Evolutionary conservation across 2,888 invertebrate species (phyloP).

Genomic region (Phaonia tiefii): DNA sequence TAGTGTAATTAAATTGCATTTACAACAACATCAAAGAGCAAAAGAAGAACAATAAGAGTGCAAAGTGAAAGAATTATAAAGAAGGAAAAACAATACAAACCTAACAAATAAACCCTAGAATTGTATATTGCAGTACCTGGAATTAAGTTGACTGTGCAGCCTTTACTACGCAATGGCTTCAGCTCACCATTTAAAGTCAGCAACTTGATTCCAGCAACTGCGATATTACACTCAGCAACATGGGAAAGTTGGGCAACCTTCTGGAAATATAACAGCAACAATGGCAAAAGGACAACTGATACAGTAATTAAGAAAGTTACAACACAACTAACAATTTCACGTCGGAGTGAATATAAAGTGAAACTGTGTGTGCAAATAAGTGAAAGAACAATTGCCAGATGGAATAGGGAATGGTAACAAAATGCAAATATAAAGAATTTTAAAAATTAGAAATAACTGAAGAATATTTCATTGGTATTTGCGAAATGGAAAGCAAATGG

Average conservation of each 20-base stretch:
- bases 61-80: constrained; percentile 4
- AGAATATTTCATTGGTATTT: no score
- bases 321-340: constrained; percentile 10
- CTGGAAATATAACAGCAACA: neutral
- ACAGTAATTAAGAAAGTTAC: constrained; percentile 11
- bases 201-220: constrained; percentile 81
- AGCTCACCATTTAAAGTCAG: constrained; percentile 78
- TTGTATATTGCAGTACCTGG: constrained; percentile 80
- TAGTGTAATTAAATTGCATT: constrained; percentile 31
- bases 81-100: constrained; percentile 24
- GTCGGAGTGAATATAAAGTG: neutral
- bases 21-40: constrained; percentile 6
- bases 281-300: neutral
- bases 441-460: no score
- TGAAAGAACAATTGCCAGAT: no score
- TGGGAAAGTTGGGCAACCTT: constrained; percentile 55
- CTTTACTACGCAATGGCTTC: constrained; percentile 75
- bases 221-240: constrained; percentile 72
- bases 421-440: no score
- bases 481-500: no score
- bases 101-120: constrained; percentile 1
- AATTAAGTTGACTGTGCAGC: constrained; percentile 81
- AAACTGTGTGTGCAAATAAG: no score
- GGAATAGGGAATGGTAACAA: no score
- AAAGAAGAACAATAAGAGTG: neutral